Conservation (phyloP, 2,113 vertebrate genomes). For the Dromiciops gliroides region DNA sequence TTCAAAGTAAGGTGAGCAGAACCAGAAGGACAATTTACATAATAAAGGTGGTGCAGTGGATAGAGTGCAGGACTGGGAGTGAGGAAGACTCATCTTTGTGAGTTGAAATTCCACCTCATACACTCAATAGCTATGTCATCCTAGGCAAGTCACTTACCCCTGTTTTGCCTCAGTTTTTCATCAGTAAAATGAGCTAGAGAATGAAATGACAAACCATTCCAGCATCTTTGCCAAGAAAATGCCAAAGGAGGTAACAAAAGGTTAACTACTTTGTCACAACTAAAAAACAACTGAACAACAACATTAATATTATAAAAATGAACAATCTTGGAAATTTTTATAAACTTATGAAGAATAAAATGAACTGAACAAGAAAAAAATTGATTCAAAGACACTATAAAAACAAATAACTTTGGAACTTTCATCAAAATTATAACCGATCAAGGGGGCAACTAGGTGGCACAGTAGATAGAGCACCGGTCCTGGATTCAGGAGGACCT, state of each 20-base stretch:
- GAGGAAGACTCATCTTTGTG: neutral
- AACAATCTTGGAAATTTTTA: neutral
- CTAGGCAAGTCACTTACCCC: neutral
- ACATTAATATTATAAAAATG: neutral
- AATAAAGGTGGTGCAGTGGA: neutral
- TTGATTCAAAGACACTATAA: neutral
- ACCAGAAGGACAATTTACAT: neutral
- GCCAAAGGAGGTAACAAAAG: neutral
- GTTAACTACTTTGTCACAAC: neutral
- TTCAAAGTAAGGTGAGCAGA: neutral
- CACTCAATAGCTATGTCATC: neutral
- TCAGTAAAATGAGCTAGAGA: neutral
- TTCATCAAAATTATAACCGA: neutral
- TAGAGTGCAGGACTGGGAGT: no score
- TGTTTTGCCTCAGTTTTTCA: neutral
- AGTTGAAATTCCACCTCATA: neutral
- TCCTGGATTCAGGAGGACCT: no score
- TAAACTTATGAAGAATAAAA: neutral
- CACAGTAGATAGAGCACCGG: no score
- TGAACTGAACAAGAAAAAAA: neutral
- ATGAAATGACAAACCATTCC: neutral
- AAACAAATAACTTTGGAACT: neutral
- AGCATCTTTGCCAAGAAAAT: neutral
- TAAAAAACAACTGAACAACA: neutral
- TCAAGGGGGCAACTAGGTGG: no score